Conservation (phyloP, 1,140 invertebrate species). For the Papilio xuthus region DNA sequence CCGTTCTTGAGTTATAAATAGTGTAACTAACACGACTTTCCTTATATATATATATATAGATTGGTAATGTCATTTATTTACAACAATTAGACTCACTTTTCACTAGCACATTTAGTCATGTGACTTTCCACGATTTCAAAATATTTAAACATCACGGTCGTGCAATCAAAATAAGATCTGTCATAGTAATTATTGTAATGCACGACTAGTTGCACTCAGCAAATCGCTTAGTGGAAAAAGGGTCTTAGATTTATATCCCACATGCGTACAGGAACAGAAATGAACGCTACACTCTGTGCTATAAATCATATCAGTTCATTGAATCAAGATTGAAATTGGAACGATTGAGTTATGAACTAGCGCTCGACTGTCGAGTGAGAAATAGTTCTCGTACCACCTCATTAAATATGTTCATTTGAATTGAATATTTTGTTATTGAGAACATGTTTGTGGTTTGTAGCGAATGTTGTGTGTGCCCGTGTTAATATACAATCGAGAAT, state of each 20-base stretch:
- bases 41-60: too few species aligned
- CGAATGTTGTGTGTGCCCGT: not conserved
- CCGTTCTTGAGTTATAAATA: too few species aligned
- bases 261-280: not conserved
- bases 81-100: too few species aligned
- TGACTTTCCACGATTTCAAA: too few species aligned
- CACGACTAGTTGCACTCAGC: too few species aligned
- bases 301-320: constrained; percentile 24
- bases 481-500: too few species aligned
- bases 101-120: too few species aligned
- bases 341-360: constrained; percentile 19
- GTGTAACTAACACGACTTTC: too few species aligned
- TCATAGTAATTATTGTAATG: too few species aligned
- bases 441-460: not conserved
- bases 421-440: not conserved
- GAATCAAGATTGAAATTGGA: constrained; percentile 24
- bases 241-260: not conserved
- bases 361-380: not conserved
- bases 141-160: too few species aligned
- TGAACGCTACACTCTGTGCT: not conserved
- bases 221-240: not conserved
- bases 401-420: not conserved
- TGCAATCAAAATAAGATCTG: too few species aligned
- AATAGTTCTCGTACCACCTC: not conserved
- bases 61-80: too few species aligned